Base-by-base conservation (phyloP, 2,797 vertebrate species). In the Sphenodon punctatus region DNA sequence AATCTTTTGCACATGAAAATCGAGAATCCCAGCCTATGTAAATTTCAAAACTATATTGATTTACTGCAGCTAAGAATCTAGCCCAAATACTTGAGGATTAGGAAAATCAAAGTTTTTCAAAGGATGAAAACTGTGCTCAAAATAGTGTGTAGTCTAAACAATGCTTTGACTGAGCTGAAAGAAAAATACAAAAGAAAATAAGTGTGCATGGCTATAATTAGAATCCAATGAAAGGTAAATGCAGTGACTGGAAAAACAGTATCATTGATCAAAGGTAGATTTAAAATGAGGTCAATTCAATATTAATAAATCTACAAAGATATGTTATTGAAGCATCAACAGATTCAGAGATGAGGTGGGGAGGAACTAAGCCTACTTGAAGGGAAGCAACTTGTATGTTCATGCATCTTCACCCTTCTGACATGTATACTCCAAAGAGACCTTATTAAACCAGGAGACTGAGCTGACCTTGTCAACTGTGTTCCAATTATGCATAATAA, bases 111-210 rank as follows among this genome's bases (percentile, higher is more conserved):
- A 10, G 13, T 39, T 76, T 65, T 74, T 87, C 80, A 89, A 89
- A 87, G 77, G 87, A 84, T 85, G 53, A 56, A 72, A 90, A 48
- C 67, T 84, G 20, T 30, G 46, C 41, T 39, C 80, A 55, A 87
- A 87, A 82, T 10, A 78, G 42, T n/a, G n/a, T n/a, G n/a, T n/a
- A n/a, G n/a, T n/a, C n/a, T n/a, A n/a, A n/a, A 58, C 32, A 22
- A 11, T 60, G 41, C n/a, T 67, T 84, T 38, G 32, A 43, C n/a
- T 17, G 46, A 82, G 41, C 74, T 45, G 20, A 71, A 87, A 67
- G 3, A 71, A 55, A 9, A 36, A 38, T 3, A 66, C 82, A 84
- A 74, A 61, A 63, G 45, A 19, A 30, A 25, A 25, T 1, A 48
- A 23, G 3, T 49, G 32, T 53, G 3, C 34, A n/a, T 49, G 25